These are phyloP conservation scores for Apamea anceps DNA, from an alignment of 2,888 invertebrate genomes.

Conservation along the genomic window DNA sequence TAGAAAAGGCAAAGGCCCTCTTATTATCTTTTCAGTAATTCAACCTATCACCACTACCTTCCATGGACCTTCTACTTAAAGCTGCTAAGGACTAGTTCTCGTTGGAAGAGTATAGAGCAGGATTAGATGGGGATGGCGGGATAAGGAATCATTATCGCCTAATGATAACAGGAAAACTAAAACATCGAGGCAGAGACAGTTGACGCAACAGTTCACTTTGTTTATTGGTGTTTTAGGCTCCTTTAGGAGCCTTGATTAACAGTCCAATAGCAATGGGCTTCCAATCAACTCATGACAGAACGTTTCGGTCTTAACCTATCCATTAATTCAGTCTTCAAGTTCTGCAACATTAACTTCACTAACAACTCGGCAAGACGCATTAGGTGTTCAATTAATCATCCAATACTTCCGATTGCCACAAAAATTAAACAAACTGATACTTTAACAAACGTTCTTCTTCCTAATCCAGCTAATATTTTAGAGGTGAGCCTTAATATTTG, in stretches of 20 bases:
- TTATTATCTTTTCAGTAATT: background rate
- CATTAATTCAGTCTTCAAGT: constrained; percentile 38
- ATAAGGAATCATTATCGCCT: background rate
- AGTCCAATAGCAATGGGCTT: background rate
- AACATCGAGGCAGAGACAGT: too few relatives aligned
- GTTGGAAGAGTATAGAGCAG: background rate
- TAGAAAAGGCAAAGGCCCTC: background rate
- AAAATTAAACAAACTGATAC: constrained; percentile 3
- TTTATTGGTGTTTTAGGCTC: background rate
- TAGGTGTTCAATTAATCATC: constrained; percentile 38
- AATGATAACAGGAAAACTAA: too few relatives aligned
- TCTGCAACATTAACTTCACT: constrained; percentile 33
- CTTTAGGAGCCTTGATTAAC: background rate
- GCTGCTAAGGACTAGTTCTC: background rate
- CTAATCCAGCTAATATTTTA: background rate
- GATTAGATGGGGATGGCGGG: background rate
- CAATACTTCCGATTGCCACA: constrained; percentile 27
- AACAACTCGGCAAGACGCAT: constrained; percentile 24
- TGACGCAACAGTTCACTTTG: too few relatives aligned
- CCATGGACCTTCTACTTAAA: background rate
- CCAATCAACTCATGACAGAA: background rate
- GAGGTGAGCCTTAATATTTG: constrained; percentile 9
- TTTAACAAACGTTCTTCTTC: background rate
- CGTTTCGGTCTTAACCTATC: background rate
- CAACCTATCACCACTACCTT: too few relatives aligned